Base-by-base conservation (phyloP, 2,888 invertebrate genomes). In the Phlogophora meticulosa region DNA sequence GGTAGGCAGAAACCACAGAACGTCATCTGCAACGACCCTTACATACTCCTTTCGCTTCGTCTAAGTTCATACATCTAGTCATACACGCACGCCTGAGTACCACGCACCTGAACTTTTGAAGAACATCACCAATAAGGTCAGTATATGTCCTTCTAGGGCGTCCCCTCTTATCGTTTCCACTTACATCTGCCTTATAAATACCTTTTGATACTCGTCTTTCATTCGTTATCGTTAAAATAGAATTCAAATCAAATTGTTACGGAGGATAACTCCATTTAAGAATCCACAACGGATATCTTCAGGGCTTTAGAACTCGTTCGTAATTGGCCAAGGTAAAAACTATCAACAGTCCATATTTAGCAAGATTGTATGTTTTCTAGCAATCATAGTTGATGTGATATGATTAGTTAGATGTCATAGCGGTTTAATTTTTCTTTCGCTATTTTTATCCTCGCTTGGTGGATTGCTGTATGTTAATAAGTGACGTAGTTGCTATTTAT, bases 301-400 rank as follows among this genome's bases (percentile, higher is more conserved):
- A 68, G 58, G 59, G 65, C 57, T 67, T 43, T 10, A 24, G 20
- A 51, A 66, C 52, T 24, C 36, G 66, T 60, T 76, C 10, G 34
- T 76, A 78, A 80, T 67, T 72, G 55, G 51, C 49, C 57, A 57
- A 62, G 69, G 56, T 61, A 61, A 67, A 66, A 73, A 46, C 58
- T 59, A 62, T 40, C 61, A 13, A 60, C 42, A 55, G 43, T 46
- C 70, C 60, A 59, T 77, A 76, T 76, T 76, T 68, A 70, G 74
- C 58, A 28, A 76, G 72, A 80, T 66, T 64, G 65, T 45, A 72
- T 24, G 51, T 69, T 80, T 81, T 78, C 79, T 70, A 81, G 66
- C 48, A 76, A 72, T 78, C 56, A 80, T 17, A 13, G 75, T 45
- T 36, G 49, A 77, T 51, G 68, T 22, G 62, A 61, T 80, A 76